Evolutionary conservation across 2,797 vertebrate genomes (phyloP).

Genomic region (Leuciscus waleckii): DNA sequence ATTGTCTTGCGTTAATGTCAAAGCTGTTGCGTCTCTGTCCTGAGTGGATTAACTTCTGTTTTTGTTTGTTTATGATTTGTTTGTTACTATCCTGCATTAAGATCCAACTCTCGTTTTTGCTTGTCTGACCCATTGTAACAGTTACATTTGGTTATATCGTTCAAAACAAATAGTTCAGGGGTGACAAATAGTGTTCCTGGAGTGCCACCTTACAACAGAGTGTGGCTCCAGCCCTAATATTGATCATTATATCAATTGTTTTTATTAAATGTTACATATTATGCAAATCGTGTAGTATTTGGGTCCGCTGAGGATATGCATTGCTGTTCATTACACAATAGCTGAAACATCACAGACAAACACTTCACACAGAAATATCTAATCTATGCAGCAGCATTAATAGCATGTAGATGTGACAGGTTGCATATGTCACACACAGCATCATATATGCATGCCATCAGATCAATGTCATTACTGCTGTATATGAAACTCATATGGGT

Average conservation of each 20-base stretch:
- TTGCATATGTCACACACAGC: constrained; percentile 50
- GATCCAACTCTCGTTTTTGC: too few relatives aligned
- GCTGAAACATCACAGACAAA: background rate
- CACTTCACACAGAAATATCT: background rate
- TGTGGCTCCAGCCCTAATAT: background rate
- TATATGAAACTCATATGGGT: constrained; percentile 24
- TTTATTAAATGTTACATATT: background rate
- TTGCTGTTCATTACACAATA: background rate
- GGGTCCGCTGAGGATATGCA: background rate
- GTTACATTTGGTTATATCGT: too few relatives aligned
- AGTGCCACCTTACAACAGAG: too few relatives aligned
- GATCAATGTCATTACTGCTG: constrained; percentile 51
- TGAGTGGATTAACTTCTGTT: too few relatives aligned
- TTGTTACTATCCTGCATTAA: too few relatives aligned
- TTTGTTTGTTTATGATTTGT: too few relatives aligned
- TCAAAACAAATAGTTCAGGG: too few relatives aligned
- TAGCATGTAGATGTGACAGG: constrained; percentile 45
- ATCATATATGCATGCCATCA: constrained; percentile 56
- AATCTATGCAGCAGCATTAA: background rate
- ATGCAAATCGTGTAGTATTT: background rate
- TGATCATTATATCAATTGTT: background rate
- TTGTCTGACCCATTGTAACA: too few relatives aligned
- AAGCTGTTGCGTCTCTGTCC: too few relatives aligned
- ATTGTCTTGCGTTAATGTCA: too few relatives aligned
- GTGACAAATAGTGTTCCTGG: too few relatives aligned